Evolutionary conservation across 2,888 invertebrate species (phyloP).

Genomic region (Spodoptera exigua): DNA sequence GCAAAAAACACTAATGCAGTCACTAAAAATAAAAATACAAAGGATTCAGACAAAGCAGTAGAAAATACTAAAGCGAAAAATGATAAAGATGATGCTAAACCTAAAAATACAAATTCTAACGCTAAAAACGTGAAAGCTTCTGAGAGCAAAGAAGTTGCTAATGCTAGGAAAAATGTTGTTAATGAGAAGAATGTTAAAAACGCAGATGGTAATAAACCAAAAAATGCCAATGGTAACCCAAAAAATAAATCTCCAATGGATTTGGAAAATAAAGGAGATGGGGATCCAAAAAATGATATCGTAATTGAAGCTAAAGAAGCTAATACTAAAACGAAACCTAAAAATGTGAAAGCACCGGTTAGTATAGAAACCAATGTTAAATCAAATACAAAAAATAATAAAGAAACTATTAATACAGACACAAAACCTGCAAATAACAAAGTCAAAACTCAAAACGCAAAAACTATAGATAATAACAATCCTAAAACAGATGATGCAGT

Average conservation of each 20-base stretch:
- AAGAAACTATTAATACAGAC: not conserved
- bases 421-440: not conserved
- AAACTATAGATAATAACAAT: too few relatives aligned
- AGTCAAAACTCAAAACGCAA: not conserved
- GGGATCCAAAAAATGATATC: too few relatives aligned
- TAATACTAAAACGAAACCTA: too few relatives aligned
- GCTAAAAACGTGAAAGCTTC: not conserved
- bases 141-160: too few relatives aligned
- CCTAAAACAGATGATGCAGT: too few relatives aligned
- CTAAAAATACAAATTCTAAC: not conserved
- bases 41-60: too few relatives aligned
- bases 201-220: slow-evolving; percentile 6
- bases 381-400: not conserved
- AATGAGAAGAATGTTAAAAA: not conserved
- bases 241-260: not conserved
- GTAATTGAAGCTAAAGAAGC: too few relatives aligned
- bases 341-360: not conserved
- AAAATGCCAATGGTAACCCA: not conserved
- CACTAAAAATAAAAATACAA: slow-evolving; percentile 11
- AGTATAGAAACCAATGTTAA: too few relatives aligned
- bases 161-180: not conserved
- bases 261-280: too few relatives aligned
- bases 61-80: too few relatives aligned
- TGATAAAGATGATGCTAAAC: not conserved
- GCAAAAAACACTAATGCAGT: slow-evolving; percentile 5